Base-by-base conservation (phyloP, 2,888 invertebrate genomes). In the Drosophila anomelani region DNA sequence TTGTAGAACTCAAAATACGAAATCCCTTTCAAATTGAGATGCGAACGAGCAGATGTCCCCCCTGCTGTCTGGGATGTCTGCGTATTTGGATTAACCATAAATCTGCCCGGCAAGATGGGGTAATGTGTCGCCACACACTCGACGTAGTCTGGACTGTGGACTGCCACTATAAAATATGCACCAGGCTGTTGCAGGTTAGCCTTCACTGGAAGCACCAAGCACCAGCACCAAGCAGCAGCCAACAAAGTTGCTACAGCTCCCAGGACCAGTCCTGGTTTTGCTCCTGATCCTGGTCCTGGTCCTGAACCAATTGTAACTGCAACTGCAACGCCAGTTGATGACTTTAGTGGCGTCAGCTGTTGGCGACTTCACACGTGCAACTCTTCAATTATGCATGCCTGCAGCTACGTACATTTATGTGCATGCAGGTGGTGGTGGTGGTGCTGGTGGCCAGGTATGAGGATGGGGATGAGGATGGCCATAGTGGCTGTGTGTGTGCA, bases 351-450 rank as follows among this genome's bases (percentile, higher is more conserved):
- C 64, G 69, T 60, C 68, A 64, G 63, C 58, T 64, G 72, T 53
- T 67, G 76, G 59, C 70, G 59, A 74, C 72, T 81, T 81, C 81
- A 78, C 78, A 81, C 75, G 75, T 73, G 72, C 74, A 76, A 58
- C 80, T 78, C 67, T 63, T 81, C 74, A 81, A 81, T 81, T 78
- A 81, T 81, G 76, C 70, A 83, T 71, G 69, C 49, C 60, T 73
- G 70, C 77, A 78, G 71, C 63, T 69, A 43, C 63, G 39, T 39
- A n/a, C 41, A 62, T 73, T 34, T 62, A 39, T 39, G 32, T 34
- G 58, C 53, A 15, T 26, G 47, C 56, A 53, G 26, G 69, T 49
- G 67, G 53, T 9, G 67, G 53, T 9, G 23, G 20, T 20, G 20
- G 20, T 20, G 20, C 20, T 20, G 20, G 26, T 26, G 26, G 26